These are phyloP conservation scores for Pycnonotus jocosus DNA, from an alignment of 2,113 vertebrate genomes.

Conservation along the genomic window DNA sequence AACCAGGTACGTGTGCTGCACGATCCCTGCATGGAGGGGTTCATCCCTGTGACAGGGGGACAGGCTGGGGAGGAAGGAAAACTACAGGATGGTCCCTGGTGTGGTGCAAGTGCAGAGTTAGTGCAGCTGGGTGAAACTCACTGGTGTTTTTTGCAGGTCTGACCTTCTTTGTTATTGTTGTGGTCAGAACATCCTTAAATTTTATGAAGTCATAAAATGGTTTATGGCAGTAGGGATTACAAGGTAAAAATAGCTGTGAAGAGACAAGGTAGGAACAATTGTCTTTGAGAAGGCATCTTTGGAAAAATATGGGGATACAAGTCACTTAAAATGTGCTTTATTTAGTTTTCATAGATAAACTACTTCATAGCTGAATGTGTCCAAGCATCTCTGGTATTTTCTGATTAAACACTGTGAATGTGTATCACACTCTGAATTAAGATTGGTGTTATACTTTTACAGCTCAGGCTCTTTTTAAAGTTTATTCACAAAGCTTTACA, in stretches of 20 bases:
- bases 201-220: not conserved
- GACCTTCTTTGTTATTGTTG: not conserved
- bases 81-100: not conserved
- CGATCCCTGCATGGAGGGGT: fast-evolving
- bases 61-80: not conserved
- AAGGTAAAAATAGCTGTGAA: not conserved
- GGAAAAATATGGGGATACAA: not conserved
- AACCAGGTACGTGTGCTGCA: constrained; percentile 76
- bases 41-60: not conserved
- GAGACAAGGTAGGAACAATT: not conserved
- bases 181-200: not conserved
- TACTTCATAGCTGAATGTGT: not conserved
- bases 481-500: not conserved
- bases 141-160: not conserved
- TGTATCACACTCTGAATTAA: not conserved
- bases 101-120: not conserved
- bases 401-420: constrained; percentile 29
- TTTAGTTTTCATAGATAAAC: not conserved
- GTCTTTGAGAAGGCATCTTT: not conserved
- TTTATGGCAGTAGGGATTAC: not conserved
- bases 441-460: not conserved
- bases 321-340: not conserved
- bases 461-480: not conserved
- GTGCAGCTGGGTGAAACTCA: not conserved
- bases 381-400: not conserved